These are phyloP conservation scores for Hepsetus odoe DNA, from an alignment of 2,113 vertebrate species.

Conservation along the genomic window DNA sequence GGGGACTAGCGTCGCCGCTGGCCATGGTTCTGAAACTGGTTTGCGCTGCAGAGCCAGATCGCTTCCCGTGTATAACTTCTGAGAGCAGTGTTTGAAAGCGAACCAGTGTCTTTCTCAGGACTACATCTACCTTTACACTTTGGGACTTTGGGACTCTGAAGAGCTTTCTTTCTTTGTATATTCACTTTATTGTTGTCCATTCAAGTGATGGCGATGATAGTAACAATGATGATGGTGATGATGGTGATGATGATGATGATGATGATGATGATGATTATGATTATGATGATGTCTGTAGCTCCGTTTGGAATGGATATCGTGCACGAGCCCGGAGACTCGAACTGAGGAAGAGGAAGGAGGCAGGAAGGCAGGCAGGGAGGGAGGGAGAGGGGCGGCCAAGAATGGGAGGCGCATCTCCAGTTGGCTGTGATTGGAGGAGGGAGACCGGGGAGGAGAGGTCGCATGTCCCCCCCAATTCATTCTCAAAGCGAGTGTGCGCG, in stretches of 20 bases:
- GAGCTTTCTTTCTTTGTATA: background rate
- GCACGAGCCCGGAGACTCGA: slow-evolving; percentile 13
- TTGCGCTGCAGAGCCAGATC: no score
- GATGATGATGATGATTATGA: background rate
- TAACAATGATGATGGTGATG: background rate
- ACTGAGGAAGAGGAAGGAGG: slow-evolving; percentile 12
- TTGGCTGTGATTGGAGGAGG: slow-evolving; percentile 59
- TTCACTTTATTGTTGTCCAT: background rate
- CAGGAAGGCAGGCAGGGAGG: slow-evolving; percentile 48
- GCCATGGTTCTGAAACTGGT: background rate
- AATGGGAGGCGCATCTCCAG: slow-evolving; percentile 35
- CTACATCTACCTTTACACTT: background rate
- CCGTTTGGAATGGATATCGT: background rate
- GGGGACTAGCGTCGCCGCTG: background rate
- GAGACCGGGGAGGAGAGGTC: slow-evolving; percentile 26
- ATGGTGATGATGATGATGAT: background rate
- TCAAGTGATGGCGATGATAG: background rate
- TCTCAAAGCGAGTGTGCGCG: slow-evolving; percentile 81
- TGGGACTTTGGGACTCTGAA: no score
- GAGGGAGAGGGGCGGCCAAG: slow-evolving; percentile 20
- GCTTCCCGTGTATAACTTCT: no score
- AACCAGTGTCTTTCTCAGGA: background rate
- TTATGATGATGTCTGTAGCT: background rate
- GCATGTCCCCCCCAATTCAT: slow-evolving; percentile 70
- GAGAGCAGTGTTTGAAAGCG: background rate